These are phyloP conservation scores for Oscheius sp. DNA, from an alignment of 1,140 invertebrate species.

Conservation along the genomic window DNA sequence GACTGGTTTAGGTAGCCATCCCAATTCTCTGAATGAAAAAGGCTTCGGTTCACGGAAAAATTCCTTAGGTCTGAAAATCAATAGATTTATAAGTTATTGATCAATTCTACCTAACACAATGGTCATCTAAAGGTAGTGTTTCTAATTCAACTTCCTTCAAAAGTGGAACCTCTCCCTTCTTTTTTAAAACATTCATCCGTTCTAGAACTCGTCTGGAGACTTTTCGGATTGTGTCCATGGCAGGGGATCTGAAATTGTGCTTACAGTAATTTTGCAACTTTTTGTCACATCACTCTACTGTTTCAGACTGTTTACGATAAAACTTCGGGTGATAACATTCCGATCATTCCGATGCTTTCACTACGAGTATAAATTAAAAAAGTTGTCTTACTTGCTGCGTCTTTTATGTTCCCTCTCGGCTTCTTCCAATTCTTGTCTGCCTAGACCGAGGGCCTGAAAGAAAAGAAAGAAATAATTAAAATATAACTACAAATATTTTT, in stretches of 20 bases:
- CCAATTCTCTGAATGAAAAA: slow-evolving; percentile 28
- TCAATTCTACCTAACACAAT: slow-evolving; percentile 22
- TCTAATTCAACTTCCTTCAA: slow-evolving; percentile 33
- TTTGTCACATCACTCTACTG: no score
- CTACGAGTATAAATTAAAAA: not conserved
- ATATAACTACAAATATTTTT: no score
- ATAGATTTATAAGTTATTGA: not conserved
- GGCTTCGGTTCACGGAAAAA: slow-evolving; percentile 26
- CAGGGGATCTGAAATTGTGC: slow-evolving; percentile 49
- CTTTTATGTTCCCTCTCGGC: slow-evolving; percentile 20
- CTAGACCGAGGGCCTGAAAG: slow-evolving; percentile 23
- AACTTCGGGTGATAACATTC: not conserved
- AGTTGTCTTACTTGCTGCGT: slow-evolving; percentile 43
- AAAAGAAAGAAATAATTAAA: not conserved
- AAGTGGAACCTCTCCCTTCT: slow-evolving; percentile 35
- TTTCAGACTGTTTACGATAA: no score
- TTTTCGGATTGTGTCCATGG: slow-evolving; percentile 50
- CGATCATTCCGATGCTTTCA: slow-evolving; percentile 4
- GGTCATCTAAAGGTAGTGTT: slow-evolving; percentile 38
- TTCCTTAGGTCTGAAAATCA: slow-evolving; percentile 28
- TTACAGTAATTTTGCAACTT: no score
- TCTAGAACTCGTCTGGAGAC: slow-evolving; percentile 44
- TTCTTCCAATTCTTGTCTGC: slow-evolving; percentile 20
- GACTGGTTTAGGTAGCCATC: slow-evolving; percentile 12
- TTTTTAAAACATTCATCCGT: slow-evolving; percentile 14